Conservation (phyloP, 2,113 vertebrate species). For the Ursus arctos region DNA sequence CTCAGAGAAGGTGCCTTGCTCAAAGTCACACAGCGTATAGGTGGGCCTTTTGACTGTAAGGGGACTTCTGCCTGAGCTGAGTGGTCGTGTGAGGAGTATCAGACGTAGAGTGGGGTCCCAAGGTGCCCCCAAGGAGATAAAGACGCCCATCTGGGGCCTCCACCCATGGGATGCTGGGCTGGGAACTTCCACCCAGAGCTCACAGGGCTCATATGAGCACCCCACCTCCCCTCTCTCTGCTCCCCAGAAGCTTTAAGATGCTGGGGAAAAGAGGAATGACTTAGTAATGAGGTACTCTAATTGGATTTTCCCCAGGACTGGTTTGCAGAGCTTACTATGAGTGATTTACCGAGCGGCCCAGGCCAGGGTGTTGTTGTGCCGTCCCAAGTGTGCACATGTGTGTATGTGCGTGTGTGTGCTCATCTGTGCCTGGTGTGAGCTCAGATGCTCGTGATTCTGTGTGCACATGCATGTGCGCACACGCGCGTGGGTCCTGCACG, state of each 20-base stretch:
- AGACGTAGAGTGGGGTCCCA: background rate
- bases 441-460: background rate
- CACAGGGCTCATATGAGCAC: background rate
- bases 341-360: slow-evolving; percentile 77
- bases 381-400: background rate
- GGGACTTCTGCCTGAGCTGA: background rate
- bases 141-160: background rate
- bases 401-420: background rate
- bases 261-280: slow-evolving; percentile 66
- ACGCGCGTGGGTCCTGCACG: accelerated
- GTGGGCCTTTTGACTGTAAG: background rate
- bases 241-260: slow-evolving; percentile 47
- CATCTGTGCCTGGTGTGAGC: slow-evolving; percentile 1
- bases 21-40: background rate
- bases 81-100: background rate
- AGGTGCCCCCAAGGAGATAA: background rate
- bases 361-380: slow-evolving; percentile 66
- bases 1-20: background rate
- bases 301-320: slow-evolving; percentile 61
- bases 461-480: accelerated
- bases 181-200: background rate
- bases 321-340: slow-evolving; percentile 78
- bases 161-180: background rate
- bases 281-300: slow-evolving; percentile 78
- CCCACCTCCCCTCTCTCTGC: background rate